Evolutionary conservation across 2,113 vertebrate species (phyloP), one percentile per base, ranked within the genome.

Genomic region (Carassius gibelio): DNA sequence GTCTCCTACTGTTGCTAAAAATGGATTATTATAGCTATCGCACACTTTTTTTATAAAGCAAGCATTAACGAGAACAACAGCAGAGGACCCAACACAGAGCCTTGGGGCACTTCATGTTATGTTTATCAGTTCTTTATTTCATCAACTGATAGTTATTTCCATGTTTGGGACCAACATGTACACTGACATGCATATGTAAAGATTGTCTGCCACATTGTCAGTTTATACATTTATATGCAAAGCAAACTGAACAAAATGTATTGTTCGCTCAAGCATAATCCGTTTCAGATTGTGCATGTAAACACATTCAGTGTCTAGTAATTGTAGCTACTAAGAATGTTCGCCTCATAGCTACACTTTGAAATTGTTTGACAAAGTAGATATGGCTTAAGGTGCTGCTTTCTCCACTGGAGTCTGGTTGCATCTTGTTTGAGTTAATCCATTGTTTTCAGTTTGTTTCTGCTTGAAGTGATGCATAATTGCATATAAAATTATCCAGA

Each of bases 401-500:
- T 48, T 36, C 34, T 36, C 68, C 36, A 71, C 30, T 8, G 0
- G 36, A 71, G 68, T 42, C 36, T 71, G 36, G 68, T 74, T 71
- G 68, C 68, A 19, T 71, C 8, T 75, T 75, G 48, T 42, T 75
- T 48, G 2, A 48, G 42, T 59, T 55, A 77, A 17, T 77, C 17
- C n/a, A 78, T 61, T 26, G 64, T 38, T 75, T 38, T 30, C 11
- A 84, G 23, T 45, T 79, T 55, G 13, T 42, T n/a, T 68, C 45
- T 9, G 14, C n/a, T 11, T 42, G 34, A 26, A 50, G 8, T 42
- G 6, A 55, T 84, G 75, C 42, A 57, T 79, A 80, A 76, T 84
- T 82, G 30, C 64, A 64, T 66, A 75, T 83, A 55, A 66, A 86
- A 36, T 30, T 55, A 19, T 62, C 68, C 66, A 26, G 50, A 82